Conservation (phyloP, 2,888 invertebrate genomes). For the Protophormia terraenovae region DNA sequence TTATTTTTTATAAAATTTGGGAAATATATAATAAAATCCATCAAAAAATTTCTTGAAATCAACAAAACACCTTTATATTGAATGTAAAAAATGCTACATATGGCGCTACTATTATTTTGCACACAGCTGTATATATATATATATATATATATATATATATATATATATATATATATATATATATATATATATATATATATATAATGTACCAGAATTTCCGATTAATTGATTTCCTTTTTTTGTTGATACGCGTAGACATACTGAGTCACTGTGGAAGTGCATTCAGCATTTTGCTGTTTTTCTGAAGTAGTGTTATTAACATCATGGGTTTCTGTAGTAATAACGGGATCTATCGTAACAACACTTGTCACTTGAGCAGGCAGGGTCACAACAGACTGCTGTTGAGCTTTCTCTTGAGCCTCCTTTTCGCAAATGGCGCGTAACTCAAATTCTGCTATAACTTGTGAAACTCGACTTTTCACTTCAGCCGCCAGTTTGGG, state of each 20-base stretch:
- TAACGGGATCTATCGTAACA: conserved; percentile 47
- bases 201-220: neutral
- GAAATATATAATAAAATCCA: no score
- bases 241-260: conserved; percentile 68
- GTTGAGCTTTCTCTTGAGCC: conserved; percentile 55
- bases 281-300: conserved; percentile 1
- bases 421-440: conserved; percentile 76
- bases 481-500: conserved; percentile 77
- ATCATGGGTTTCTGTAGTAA: neutral
- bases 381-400: conserved; percentile 18
- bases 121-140: no score
- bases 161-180: neutral
- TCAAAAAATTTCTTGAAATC: no score
- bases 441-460: conserved; percentile 76
- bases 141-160: no score
- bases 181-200: neutral
- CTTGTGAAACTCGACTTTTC: conserved; percentile 75
- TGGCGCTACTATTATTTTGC: no score
- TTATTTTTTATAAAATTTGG: no score
- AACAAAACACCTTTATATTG: no score
- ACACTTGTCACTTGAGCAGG: conserved; percentile 30
- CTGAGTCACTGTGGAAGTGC: conserved; percentile 50
- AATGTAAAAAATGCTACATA: no score
- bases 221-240: conserved; percentile 43
- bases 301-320: neutral